Conservation (phyloP, 2,888 invertebrate genomes). For the Petrolisthes manimaculis region DNA sequence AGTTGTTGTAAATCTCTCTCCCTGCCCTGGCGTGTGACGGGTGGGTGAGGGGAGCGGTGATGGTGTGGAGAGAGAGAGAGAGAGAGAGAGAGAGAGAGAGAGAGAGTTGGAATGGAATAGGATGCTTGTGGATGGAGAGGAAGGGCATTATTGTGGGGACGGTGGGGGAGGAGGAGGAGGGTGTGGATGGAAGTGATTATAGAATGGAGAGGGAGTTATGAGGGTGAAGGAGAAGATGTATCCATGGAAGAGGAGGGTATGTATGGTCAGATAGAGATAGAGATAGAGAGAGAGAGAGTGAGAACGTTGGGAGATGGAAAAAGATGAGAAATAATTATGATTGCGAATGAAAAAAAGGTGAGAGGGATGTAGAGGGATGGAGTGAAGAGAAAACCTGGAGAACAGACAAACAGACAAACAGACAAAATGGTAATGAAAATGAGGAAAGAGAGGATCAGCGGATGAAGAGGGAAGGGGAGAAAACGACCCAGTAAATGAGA, state of each 20-base stretch:
- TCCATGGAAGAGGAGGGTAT: background rate
- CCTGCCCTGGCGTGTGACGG: background rate
- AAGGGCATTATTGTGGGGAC: background rate
- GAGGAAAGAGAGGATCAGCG: background rate
- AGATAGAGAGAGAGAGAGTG: slow-evolving; percentile 15
- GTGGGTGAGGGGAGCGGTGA: background rate
- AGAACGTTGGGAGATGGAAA: slow-evolving; percentile 13
- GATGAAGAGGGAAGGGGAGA: too few species aligned
- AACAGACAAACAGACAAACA: too few species aligned
- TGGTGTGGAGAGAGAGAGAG: background rate
- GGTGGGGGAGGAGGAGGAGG: too few species aligned
- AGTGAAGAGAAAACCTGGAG: background rate
- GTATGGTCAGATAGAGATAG: background rate
- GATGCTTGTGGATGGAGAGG: background rate
- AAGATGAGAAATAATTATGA: background rate
- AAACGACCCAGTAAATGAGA: background rate
- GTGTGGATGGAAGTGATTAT: too few species aligned
- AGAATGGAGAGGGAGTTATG: background rate
- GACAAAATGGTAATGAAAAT: too few species aligned
- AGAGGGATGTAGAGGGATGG: too few species aligned
- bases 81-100: background rate
- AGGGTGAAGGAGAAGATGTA: background rate
- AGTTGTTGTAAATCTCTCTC: background rate
- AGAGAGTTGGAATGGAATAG: background rate
- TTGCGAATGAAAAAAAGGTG: background rate